Conservation (phyloP, 2,888 invertebrate genomes). For the Xestoiulus laeticollis region DNA sequence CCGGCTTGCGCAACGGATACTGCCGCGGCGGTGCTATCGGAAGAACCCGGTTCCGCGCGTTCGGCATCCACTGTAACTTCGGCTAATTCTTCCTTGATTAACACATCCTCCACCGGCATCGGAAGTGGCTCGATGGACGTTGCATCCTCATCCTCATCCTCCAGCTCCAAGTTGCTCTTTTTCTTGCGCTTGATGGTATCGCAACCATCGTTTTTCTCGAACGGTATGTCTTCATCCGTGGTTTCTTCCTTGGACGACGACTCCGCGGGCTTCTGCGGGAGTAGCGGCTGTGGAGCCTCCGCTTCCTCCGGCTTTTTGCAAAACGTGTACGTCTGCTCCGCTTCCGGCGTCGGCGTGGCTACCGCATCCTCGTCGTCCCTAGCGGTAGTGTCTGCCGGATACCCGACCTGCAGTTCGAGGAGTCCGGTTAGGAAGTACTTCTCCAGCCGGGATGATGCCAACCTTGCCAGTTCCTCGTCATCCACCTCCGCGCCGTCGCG, state of each 20-base stretch:
- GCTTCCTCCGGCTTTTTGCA: background rate
- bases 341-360: background rate
- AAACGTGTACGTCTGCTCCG: background rate
- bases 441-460: slow-evolving; percentile 85
- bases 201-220: slow-evolving; percentile 72
- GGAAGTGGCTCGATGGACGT: no score
- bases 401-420: slow-evolving; percentile 53
- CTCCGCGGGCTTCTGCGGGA: background rate
- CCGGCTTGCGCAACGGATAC: slow-evolving; percentile 47
- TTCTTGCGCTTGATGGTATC: slow-evolving; percentile 87
- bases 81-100: background rate
- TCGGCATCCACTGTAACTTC: background rate
- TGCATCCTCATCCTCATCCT: slow-evolving; percentile 56
- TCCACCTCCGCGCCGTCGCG: slow-evolving; percentile 68
- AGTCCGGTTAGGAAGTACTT: slow-evolving; percentile 77
- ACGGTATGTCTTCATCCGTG: slow-evolving; percentile 59
- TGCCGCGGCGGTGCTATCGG: slow-evolving; percentile 44
- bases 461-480: slow-evolving; percentile 70
- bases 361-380: slow-evolving; percentile 68
- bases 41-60: background rate
- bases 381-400: slow-evolving; percentile 22
- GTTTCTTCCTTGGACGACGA: slow-evolving; percentile 43
- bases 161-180: slow-evolving; percentile 72
- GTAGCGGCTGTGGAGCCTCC: background rate
- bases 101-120: background rate